phyloP scores from a whole-genome alignment of 2,113 vertebrate species.

The Pterocles orientalis region DNA sequence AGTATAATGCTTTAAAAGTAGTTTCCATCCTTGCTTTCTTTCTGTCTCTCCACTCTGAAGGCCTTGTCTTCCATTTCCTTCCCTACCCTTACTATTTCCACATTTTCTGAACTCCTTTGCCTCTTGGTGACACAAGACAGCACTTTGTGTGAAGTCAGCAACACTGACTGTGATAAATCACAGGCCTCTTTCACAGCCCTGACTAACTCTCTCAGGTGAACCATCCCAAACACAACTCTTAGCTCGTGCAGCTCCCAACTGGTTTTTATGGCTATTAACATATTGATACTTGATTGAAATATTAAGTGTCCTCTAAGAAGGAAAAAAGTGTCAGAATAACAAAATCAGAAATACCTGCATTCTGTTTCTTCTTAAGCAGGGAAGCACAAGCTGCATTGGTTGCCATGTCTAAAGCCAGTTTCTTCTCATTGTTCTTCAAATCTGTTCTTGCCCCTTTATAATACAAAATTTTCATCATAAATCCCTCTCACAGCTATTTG shows the following conservation, averaged over 20 bases:
- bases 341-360: slow-evolving; percentile 68
- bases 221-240: neutral
- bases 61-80: neutral
- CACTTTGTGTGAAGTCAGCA: neutral
- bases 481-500: neutral
- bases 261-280: neutral
- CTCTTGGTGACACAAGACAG: neutral
- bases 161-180: neutral
- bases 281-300: neutral
- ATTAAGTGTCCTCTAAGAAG: neutral
- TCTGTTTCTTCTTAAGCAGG: slow-evolving; percentile 90
- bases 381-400: slow-evolving; percentile 92
- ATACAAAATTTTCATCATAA: slow-evolving; percentile 10
- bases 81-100: neutral
- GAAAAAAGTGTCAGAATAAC: neutral
- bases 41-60: neutral
- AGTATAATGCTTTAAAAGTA: neutral
- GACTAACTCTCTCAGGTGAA: neutral
- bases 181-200: neutral
- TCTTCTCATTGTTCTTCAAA: slow-evolving; percentile 95
- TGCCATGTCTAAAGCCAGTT: slow-evolving; percentile 94
- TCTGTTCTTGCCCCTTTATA: slow-evolving; percentile 88
- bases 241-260: neutral
- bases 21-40: neutral
- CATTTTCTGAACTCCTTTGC: neutral